These are phyloP conservation scores for Trileptium ribeirensis DNA, from an alignment of 2,888 invertebrate species.

Conservation along the genomic window DNA sequence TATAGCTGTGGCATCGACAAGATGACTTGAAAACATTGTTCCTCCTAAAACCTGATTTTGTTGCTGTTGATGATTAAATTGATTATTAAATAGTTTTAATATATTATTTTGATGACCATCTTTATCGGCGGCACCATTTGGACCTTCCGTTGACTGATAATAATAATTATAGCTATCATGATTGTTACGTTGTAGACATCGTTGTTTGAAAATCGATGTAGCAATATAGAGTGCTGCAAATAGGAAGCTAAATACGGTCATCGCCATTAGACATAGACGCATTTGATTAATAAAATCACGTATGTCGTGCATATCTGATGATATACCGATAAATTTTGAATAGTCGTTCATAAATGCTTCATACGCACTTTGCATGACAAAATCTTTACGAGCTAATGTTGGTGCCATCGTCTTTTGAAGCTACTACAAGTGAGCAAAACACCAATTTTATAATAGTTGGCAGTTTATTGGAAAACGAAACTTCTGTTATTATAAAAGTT, in stretches of 20 bases:
- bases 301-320: neutral
- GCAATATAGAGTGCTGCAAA: neutral
- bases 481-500: too few species aligned
- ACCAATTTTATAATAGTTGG: too few species aligned
- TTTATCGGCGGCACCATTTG: neutral
- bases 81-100: too few species aligned
- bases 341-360: neutral
- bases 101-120: too few species aligned
- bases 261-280: neutral
- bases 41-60: neutral
- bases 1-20: neutral
- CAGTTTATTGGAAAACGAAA: too few species aligned
- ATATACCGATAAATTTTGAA: neutral
- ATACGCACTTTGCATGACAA: neutral
- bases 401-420: neutral
- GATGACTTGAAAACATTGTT: neutral
- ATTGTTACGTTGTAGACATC: too few species aligned
- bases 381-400: neutral
- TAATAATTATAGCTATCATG: too few species aligned
- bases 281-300: neutral
- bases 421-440: too few species aligned
- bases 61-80: too few species aligned
- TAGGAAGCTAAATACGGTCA: neutral
- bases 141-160: neutral
- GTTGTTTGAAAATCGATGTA: neutral